A percentile compares a stretch with the other conserved stretches of the same genome.
Evolutionary conservation across 2,797 vertebrate species (phyloP).

Genomic region (Sebastes itinus): DNA sequence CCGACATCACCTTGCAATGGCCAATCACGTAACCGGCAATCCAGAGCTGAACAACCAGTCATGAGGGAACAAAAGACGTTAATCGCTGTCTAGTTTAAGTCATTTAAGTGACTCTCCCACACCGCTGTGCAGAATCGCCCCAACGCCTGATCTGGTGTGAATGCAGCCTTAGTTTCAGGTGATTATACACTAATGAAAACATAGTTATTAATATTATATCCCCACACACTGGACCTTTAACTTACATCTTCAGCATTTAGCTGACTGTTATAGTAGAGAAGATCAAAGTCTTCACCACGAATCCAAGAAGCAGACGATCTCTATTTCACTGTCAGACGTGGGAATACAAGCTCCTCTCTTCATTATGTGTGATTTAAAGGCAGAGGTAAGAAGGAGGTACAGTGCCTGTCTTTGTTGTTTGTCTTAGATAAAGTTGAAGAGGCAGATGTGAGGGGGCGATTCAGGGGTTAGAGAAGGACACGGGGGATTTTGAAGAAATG

Average conservation of each 20-base stretch:
- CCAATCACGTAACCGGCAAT: too few relatives aligned
- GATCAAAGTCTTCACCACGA: neutral
- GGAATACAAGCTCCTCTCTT: neutral
- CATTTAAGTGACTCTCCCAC: too few relatives aligned
- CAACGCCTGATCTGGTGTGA: too few relatives aligned
- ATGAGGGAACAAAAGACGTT: too few relatives aligned
- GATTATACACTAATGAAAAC: too few relatives aligned
- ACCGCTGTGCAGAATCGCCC: too few relatives aligned
- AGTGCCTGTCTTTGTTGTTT: constrained; percentile 13
- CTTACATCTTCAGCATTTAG: neutral
- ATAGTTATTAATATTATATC: too few relatives aligned
- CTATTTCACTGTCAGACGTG: neutral
- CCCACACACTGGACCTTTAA: neutral
- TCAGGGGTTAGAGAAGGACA: constrained; percentile 1
- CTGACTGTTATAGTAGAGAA: neutral
- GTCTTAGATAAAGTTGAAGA: constrained; percentile 19
- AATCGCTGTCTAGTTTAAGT: too few relatives aligned
- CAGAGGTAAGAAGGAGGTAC: neutral
- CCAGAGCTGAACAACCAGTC: too few relatives aligned
- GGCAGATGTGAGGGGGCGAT: neutral
- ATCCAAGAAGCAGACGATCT: neutral
- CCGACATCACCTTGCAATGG: rapidly evolving
- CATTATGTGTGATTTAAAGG: neutral
- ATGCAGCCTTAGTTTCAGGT: too few relatives aligned
- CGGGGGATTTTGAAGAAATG: neutral